Conservation (phyloP, 2,113 vertebrate species). For the Chionodraco myersi region DNA sequence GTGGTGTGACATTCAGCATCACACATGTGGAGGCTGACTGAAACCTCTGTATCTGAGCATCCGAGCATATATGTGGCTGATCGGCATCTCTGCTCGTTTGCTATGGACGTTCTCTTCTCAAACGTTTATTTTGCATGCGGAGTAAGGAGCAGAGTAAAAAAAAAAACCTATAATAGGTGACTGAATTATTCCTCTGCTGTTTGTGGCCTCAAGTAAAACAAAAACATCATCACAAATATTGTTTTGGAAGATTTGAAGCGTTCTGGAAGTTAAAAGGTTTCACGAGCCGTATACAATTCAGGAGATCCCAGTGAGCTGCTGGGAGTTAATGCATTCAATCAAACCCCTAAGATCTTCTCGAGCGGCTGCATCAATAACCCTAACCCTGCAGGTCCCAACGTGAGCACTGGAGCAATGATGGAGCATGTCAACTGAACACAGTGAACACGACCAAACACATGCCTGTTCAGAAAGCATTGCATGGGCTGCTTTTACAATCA, state of each 20-base stretch:
- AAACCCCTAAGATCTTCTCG: background rate
- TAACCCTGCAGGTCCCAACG: background rate
- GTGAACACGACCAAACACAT: too few relatives aligned
- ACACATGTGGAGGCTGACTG: slow-evolving; percentile 13
- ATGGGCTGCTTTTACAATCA: too few relatives aligned
- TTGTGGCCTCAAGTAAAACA: background rate
- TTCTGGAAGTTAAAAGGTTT: background rate
- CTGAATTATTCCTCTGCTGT: background rate
- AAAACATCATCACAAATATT: too few relatives aligned
- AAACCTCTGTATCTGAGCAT: background rate
- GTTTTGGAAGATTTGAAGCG: background rate
- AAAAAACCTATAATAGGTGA: background rate
- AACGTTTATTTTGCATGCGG: too few relatives aligned
- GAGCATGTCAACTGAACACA: too few relatives aligned
- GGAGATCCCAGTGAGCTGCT: background rate
- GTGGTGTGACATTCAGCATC: slow-evolving; percentile 17
- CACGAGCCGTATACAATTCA: background rate
- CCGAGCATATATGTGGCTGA: background rate
- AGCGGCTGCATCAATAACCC: background rate
- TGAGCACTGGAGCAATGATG: too few relatives aligned
- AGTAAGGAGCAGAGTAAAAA: too few relatives aligned
- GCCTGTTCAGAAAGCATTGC: too few relatives aligned
- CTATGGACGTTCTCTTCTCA: too few relatives aligned
- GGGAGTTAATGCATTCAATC: too few relatives aligned
- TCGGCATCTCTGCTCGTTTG: background rate